Evolutionary conservation across 2,797 vertebrate genomes (phyloP).

Genomic region (Scarus forsteni): DNA sequence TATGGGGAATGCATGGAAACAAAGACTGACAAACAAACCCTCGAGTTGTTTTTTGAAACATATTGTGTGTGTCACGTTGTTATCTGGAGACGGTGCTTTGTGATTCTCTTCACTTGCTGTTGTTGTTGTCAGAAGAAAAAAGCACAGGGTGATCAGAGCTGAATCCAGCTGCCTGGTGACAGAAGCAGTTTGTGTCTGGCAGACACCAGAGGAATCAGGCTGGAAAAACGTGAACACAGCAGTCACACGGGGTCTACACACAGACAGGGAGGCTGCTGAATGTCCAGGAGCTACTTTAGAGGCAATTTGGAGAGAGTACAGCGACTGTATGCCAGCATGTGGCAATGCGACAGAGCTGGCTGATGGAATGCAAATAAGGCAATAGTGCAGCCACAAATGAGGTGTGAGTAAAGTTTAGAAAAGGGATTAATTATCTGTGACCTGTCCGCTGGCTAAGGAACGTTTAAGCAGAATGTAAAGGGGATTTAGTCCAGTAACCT

Average conservation of each 20-base stretch:
- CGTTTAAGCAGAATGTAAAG: not conserved
- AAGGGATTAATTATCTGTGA: slow-evolving; percentile 32
- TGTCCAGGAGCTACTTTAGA: slow-evolving; percentile 72
- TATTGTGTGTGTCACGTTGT: slow-evolving; percentile 46
- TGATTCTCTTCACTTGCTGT: slow-evolving; percentile 41
- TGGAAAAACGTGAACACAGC: slow-evolving; percentile 47
- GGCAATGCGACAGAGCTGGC: slow-evolving; percentile 62
- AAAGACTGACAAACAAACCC: slow-evolving; percentile 42
- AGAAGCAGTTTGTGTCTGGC: slow-evolving; percentile 52
- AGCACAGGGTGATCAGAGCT: slow-evolving; percentile 27
- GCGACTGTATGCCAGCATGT: slow-evolving; percentile 57
- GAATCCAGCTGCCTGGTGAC: slow-evolving; percentile 51
- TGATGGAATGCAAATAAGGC: slow-evolving; percentile 68
- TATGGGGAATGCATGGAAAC: slow-evolving; percentile 16
- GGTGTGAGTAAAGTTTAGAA: slow-evolving; percentile 41
- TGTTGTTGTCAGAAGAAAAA: slow-evolving; percentile 21
- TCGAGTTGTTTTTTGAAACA: slow-evolving; percentile 30
- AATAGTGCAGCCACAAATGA: slow-evolving; percentile 48
- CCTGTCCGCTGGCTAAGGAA: slow-evolving; percentile 2
- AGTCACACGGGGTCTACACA: slow-evolving; percentile 23
- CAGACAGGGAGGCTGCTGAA: slow-evolving; percentile 44
- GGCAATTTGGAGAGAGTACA: slow-evolving; percentile 63
- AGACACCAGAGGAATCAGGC: slow-evolving; percentile 45
- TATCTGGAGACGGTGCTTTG: slow-evolving; percentile 35
- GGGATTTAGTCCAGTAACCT: not conserved